A percentile compares a stretch with the other conserved stretches of the same genome.
Conservation (phyloP, 2,797 vertebrate genomes). For the Graptemys geographica region DNA sequence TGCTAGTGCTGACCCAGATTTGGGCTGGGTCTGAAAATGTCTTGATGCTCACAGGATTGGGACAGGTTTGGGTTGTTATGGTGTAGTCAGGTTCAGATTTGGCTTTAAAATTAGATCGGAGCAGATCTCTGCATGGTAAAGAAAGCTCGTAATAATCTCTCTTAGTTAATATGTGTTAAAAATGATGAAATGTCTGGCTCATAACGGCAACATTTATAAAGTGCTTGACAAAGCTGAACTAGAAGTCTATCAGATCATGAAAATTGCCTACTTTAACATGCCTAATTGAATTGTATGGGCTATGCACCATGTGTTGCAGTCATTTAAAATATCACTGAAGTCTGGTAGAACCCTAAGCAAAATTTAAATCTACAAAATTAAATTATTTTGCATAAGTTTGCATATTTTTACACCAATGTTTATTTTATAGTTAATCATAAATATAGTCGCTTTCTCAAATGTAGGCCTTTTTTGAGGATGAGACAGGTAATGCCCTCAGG, state of each 20-base stretch:
- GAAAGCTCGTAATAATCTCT: background rate
- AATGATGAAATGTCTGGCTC: background rate
- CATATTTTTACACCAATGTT: background rate
- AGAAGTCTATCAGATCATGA: background rate
- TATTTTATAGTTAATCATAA: conserved; percentile 29
- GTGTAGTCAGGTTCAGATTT: background rate
- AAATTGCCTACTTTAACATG: background rate
- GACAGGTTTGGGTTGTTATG: background rate
- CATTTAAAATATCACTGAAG: background rate
- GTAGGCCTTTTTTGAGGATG: background rate
- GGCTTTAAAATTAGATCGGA: background rate
- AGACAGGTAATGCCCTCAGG: background rate
- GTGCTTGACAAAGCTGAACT: background rate
- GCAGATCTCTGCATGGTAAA: background rate
- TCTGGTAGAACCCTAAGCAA: conserved; percentile 8
- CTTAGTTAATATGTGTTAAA: background rate
- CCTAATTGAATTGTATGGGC: background rate
- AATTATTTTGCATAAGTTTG: background rate
- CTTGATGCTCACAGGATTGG: background rate
- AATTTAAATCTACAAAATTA: conserved; percentile 30
- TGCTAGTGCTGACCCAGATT: background rate
- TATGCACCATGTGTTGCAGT: background rate
- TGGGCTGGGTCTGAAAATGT: background rate
- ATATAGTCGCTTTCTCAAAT: background rate
- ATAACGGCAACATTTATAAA: background rate